Evolutionary conservation across 2,888 invertebrate species (phyloP), one percentile per base, ranked within the genome.

Genomic region (Ornithoptera priamus): DNA sequence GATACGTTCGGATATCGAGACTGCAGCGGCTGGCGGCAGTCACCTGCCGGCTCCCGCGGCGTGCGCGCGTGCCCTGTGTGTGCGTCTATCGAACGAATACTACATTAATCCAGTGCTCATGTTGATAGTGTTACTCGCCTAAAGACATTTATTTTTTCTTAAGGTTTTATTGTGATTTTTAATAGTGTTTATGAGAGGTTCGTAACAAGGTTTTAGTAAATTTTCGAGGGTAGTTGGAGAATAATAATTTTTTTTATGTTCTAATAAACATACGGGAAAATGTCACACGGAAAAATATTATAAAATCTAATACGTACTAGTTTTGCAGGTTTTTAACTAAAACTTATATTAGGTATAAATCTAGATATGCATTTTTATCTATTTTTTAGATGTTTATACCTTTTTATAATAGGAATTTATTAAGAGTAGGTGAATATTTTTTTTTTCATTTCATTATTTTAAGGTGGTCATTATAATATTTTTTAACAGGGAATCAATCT

Each of bases 1-100:
- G 70, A 70, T 70, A 67, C 39, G 66, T 62, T 67, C 64, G 64
- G 30, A 60, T 59, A 70, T 70, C 59, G 67, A 46, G 63, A 64
- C 36, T 62, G 69, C 67, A 62, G 67, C 67, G 63, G 61, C 66
- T 57, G 22, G 53, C 67, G 63, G 61, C 70, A 70, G 70, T 70
- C 67, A 24, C 62, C 60, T 60, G 67, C 42, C 67, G 70, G 59
- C 50, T 18, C 42, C 53, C 66, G 70, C 12, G 50, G 53, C 53
- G 62, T 30, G 42, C 63, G 46, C 66, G 53, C 57, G 63, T 68
- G n/a, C 22, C 7, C 36, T 42, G 57, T 57, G 53, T 39, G 67
- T 57, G 6, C 22, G 24, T 62, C 46, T 24, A 42, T 20, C 62
- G 22, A 67, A 56, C 56, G 39, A 2, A 39, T 62, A 22, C n/a